phyloP scores from a whole-genome alignment of 2,113 vertebrate species.

The Nycticryphes semicollaris region DNA sequence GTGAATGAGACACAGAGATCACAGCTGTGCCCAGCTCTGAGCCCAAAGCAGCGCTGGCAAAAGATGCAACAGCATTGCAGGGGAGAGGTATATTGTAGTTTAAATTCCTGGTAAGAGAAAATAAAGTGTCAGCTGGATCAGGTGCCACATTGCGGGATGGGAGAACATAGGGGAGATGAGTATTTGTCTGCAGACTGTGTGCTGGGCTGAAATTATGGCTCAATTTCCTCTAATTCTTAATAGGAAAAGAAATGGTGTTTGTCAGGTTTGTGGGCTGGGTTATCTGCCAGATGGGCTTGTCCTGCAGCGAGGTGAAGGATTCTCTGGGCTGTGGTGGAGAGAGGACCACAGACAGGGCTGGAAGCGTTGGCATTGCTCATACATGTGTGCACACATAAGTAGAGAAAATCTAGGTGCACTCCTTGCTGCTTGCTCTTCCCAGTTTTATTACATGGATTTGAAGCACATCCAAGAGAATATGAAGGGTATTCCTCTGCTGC shows the following conservation, averaged over 20 bases:
- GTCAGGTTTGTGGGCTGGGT: background rate
- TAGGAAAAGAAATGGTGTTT: background rate
- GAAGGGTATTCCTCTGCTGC: background rate
- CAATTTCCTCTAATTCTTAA: background rate
- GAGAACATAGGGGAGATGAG: background rate
- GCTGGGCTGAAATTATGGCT: background rate
- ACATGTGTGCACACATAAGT: background rate
- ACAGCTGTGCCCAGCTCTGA: background rate
- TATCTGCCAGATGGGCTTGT: background rate
- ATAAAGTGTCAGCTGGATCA: background rate
- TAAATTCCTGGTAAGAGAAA: background rate
- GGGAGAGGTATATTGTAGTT: background rate
- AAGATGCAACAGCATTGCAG: background rate
- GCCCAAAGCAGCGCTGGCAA: background rate
- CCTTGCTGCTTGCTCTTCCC: background rate
- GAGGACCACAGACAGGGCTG: background rate
- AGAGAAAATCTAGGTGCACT: rapidly evolving
- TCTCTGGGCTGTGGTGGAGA: background rate
- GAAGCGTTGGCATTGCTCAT: background rate
- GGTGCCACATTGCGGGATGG: background rate
- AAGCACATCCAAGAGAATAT: background rate
- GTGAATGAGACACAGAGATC: background rate
- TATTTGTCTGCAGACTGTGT: background rate
- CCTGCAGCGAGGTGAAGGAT: background rate
- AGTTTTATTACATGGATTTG: background rate